phyloP scores from a whole-genome alignment of 1,140 invertebrate genomes.

The Eciton burchellii region DNA sequence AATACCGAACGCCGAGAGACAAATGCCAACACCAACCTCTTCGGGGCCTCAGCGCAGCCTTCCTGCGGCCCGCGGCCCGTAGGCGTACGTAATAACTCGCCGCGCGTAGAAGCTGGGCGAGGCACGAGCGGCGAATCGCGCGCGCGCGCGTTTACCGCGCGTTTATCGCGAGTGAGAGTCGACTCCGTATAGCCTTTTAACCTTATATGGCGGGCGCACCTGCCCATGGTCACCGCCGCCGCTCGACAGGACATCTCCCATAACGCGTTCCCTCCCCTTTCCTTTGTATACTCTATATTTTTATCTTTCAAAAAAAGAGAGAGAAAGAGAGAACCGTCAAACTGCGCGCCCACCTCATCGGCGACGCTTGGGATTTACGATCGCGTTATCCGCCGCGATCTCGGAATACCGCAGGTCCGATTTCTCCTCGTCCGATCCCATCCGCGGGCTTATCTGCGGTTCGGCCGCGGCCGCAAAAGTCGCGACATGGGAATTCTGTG shows the following conservation, averaged over 20 bases:
- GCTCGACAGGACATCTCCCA: conserved; percentile 76
- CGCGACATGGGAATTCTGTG: too few relatives aligned
- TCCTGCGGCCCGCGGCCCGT: conserved; percentile 67
- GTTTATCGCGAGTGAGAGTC: conserved; percentile 64
- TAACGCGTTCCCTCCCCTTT: conserved; percentile 67
- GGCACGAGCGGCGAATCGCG: conserved; percentile 72
- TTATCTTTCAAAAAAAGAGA: too few relatives aligned
- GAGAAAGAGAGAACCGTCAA: conserved; percentile 32
- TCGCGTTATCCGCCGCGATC: conserved; percentile 32
- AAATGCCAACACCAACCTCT: conserved; percentile 40
- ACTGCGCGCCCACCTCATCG: conserved; percentile 27
- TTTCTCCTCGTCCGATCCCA: neutral
- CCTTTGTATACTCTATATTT: conserved; percentile 24
- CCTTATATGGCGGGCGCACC: conserved; percentile 79
- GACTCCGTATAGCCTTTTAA: conserved; percentile 78
- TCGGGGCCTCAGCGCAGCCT: conserved; percentile 58
- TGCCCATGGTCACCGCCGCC: conserved; percentile 58
- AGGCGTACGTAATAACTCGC: conserved; percentile 72
- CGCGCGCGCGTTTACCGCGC: conserved; percentile 68
- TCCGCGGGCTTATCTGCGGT: conserved; percentile 12
- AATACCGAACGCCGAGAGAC: conserved; percentile 70
- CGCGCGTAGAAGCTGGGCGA: conserved; percentile 68
- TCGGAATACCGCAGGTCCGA: conserved; percentile 16
- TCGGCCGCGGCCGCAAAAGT: too few relatives aligned
- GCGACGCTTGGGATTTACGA: conserved; percentile 64